Conservation (phyloP, 2,888 invertebrate genomes). For the Acleris cristana region DNA sequence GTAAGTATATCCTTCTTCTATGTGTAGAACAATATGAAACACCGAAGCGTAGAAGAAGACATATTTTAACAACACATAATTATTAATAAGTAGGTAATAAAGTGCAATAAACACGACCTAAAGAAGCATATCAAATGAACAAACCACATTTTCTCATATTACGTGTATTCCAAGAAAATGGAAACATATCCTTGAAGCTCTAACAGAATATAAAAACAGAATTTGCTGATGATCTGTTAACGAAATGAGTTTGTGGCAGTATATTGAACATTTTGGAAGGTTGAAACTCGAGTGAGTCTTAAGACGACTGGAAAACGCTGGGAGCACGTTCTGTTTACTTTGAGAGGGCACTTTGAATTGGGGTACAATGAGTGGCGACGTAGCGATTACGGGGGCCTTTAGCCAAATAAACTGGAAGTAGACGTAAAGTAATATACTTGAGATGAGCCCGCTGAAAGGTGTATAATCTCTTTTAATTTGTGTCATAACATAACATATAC, state of each 20-base stretch:
- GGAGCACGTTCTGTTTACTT: conserved; percentile 61
- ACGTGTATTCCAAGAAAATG: conserved; percentile 54
- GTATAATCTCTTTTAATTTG: conserved; percentile 9
- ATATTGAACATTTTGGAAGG: conserved; percentile 38
- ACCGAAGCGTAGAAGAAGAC: no score
- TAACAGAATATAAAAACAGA: not conserved
- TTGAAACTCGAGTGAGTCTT: conserved; percentile 50
- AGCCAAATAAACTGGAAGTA: conserved; percentile 17
- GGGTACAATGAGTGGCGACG: conserved; percentile 40
- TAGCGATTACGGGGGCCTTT: conserved; percentile 38
- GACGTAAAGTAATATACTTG: conserved; percentile 16
- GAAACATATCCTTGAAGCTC: not conserved
- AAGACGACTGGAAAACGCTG: conserved; percentile 52
- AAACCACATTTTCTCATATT: conserved; percentile 72
- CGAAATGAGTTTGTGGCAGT: conserved; percentile 20
- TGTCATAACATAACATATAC: no score
- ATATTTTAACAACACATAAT: conserved; percentile 10
- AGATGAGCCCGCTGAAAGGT: conserved; percentile 7
- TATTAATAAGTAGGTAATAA: conserved; percentile 42
- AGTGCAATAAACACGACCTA: conserved; percentile 43
- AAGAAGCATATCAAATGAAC: conserved; percentile 62
- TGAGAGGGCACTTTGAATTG: conserved; percentile 46
- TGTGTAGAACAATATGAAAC: no score
- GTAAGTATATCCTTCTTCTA: no score
- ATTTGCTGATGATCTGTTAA: conserved; percentile 3